Percentiles rank a stretch among this genome's conserved stretches.
Conservation (phyloP, 2,888 invertebrate genomes). For the Apodemia zela region DNA sequence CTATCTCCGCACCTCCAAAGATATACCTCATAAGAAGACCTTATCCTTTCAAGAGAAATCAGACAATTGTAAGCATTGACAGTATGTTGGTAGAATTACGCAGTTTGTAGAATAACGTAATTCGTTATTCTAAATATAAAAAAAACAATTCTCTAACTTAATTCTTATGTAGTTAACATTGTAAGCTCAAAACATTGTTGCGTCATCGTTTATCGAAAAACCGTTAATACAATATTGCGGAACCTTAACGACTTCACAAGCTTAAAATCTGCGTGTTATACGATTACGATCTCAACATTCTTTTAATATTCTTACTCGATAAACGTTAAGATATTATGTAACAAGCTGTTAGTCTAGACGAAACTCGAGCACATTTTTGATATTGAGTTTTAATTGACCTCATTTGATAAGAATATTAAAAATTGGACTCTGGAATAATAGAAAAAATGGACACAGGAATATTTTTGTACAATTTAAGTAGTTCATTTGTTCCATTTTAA, state of each 20-base stretch:
- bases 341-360: not conserved
- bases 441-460: not conserved
- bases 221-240: slow-evolving; percentile 53
- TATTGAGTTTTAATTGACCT: not conserved
- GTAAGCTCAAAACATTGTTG: not conserved
- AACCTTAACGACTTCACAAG: slow-evolving; percentile 50
- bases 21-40: no score
- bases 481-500: no score
- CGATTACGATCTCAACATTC: slow-evolving; percentile 8
- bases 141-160: no score
- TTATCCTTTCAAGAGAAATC: no score
- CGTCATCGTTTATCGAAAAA: slow-evolving; percentile 38
- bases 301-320: not conserved
- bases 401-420: not conserved
- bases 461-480: no score
- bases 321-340: slow-evolving; percentile 12
- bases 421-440: no score
- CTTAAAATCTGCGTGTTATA: slow-evolving; percentile 2
- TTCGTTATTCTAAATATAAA: no score
- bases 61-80: no score
- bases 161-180: not conserved
- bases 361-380: slow-evolving; percentile 10
- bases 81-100: no score
- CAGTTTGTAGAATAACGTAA: no score
- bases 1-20: no score